Evolutionary conservation across 2,888 invertebrate species (phyloP).

Genomic region (Eupithecia exiguata): DNA sequence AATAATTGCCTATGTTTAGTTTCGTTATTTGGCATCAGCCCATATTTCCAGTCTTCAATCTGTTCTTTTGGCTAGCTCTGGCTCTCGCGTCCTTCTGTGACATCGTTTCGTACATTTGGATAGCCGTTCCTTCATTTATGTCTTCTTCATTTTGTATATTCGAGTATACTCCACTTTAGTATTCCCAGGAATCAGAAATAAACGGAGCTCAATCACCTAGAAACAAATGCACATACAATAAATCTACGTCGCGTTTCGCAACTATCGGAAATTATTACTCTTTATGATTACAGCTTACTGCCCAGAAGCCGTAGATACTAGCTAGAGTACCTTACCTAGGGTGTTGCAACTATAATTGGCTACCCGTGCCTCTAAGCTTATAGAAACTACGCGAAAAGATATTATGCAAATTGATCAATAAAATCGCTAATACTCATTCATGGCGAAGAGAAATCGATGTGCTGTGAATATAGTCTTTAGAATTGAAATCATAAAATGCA

Average conservation of each 20-base stretch:
- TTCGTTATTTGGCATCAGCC: constrained; percentile 23
- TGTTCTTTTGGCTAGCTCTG: constrained; percentile 26
- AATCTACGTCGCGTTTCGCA: constrained; percentile 45
- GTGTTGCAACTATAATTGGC: constrained; percentile 43
- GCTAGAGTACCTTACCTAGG: constrained; percentile 15
- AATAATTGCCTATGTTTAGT: constrained; percentile 6
- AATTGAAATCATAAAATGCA: background rate
- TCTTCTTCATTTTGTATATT: background rate
- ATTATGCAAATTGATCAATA: constrained; percentile 15
- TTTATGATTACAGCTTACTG: constrained; percentile 42
- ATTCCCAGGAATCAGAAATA: background rate
- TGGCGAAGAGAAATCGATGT: constrained; percentile 9
- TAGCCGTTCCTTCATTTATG: background rate
- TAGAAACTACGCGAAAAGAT: constrained; percentile 20
- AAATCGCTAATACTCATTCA: background rate
- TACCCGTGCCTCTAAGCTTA: constrained; percentile 38
- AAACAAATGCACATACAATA: constrained; percentile 34
- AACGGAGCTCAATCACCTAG: constrained; percentile 1
- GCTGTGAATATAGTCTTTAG: constrained; percentile 6
- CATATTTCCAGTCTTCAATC: constrained; percentile 24
- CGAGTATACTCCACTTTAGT: background rate
- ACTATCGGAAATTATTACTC: constrained; percentile 48
- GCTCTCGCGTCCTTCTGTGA: constrained; percentile 16
- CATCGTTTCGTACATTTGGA: constrained; percentile 6
- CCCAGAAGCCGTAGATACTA: constrained; percentile 26